phyloP scores from a whole-genome alignment of 1,140 invertebrate species.

The Euura saliciscinereae region DNA sequence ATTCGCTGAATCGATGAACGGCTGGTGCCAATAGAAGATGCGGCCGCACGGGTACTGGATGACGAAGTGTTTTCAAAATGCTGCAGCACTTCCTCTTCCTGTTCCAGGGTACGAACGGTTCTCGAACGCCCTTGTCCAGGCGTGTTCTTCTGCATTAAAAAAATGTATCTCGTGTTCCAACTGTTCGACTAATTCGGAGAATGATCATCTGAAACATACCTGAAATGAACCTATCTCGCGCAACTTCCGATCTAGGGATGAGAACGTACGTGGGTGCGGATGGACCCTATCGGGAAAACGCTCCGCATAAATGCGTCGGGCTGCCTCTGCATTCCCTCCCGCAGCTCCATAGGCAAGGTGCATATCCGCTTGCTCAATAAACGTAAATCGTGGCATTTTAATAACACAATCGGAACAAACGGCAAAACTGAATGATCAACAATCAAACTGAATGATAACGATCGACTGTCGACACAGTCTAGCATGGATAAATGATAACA shows the following conservation, averaged over 20 bases:
- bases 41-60: neutral
- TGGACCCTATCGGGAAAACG: neutral
- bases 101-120: too few relatives aligned
- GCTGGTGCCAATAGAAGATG: neutral
- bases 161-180: neutral
- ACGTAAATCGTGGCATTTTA: neutral
- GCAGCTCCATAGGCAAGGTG: neutral
- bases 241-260: neutral
- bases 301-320: neutral
- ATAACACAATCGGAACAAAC: too few relatives aligned
- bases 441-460: too few relatives aligned
- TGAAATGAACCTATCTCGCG: neutral
- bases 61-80: neutral
- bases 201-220: neutral
- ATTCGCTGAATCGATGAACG: neutral
- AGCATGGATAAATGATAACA: too few relatives aligned
- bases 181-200: neutral
- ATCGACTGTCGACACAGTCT: too few relatives aligned
- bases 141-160: neutral
- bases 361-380: neutral
- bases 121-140: too few relatives aligned
- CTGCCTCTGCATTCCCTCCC: neutral
- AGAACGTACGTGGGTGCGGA: neutral
- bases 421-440: too few relatives aligned
- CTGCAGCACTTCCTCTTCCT: neutral